phyloP scores from a whole-genome alignment of 2,888 invertebrate species.

The Hymenopus coronatus region DNA sequence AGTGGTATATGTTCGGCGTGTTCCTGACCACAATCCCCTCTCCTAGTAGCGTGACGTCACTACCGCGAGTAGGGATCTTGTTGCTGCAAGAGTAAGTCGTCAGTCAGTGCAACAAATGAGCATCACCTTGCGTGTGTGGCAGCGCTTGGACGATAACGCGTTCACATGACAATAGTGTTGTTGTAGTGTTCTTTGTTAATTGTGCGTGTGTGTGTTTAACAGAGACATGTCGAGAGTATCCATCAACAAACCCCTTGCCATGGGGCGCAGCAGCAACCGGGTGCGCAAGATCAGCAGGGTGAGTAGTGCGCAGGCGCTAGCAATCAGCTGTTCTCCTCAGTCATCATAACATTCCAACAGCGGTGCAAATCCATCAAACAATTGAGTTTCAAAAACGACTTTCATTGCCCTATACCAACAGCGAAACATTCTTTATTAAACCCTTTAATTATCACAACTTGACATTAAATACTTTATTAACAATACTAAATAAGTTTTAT shows the following conservation, averaged over 20 bases:
- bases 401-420: too few relatives aligned
- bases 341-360: too few relatives aligned
- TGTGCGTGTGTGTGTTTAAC: not conserved
- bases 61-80: not conserved
- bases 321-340: not conserved
- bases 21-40: not conserved
- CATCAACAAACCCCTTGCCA: slow-evolving; percentile 44
- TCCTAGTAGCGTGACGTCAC: not conserved
- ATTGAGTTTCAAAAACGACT: too few relatives aligned
- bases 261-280: slow-evolving; percentile 12
- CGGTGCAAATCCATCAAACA: too few relatives aligned
- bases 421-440: too few relatives aligned
- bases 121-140: not conserved
- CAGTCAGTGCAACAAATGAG: not conserved
- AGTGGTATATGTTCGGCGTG: not conserved
- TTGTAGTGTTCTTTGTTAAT: not conserved
- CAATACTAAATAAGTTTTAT: too few relatives aligned
- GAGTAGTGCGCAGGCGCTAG: slow-evolving; percentile 19
- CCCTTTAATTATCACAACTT: too few relatives aligned
- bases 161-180: not conserved
- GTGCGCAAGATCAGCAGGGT: slow-evolving; percentile 35
- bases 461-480: too few relatives aligned
- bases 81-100: too few relatives aligned
- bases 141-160: not conserved
- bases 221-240: slow-evolving; percentile 46